Conservation (phyloP, 1,140 invertebrate genomes). For the Heliconius hewitsoni region DNA sequence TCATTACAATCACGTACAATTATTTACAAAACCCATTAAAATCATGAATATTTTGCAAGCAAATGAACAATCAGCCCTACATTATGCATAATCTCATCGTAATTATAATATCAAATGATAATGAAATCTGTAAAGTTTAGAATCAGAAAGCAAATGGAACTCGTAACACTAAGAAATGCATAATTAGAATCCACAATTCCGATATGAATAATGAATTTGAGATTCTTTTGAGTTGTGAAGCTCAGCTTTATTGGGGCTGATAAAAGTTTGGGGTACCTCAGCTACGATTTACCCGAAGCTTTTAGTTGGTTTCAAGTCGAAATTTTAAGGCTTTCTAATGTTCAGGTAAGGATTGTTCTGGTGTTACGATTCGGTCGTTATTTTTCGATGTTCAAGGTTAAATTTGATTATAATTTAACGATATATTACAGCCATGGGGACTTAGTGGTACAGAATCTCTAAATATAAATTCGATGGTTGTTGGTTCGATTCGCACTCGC, state of each 20-base stretch:
- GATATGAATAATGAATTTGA: slow-evolving; percentile 42
- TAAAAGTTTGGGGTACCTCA: slow-evolving; percentile 37
- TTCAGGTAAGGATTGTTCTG: slow-evolving; percentile 6
- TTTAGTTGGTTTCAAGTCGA: slow-evolving; percentile 18
- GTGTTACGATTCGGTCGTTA: neutral
- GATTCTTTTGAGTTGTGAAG: slow-evolving; percentile 33
- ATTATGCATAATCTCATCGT: slow-evolving; percentile 32
- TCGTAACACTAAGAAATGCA: slow-evolving; percentile 42
- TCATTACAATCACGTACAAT: slow-evolving; percentile 9
- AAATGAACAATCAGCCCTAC: slow-evolving; percentile 17
- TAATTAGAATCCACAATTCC: slow-evolving; percentile 38
- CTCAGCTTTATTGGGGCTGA: slow-evolving; percentile 35
- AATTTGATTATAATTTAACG: neutral
- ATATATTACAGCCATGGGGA: neutral
- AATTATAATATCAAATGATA: slow-evolving; percentile 44
- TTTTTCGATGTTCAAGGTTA: neutral
- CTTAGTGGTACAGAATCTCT: no score
- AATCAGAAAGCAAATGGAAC: slow-evolving; percentile 38
- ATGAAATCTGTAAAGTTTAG: slow-evolving; percentile 38
- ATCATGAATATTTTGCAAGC: slow-evolving; percentile 19
- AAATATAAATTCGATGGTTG: neutral
- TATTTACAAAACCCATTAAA: slow-evolving; percentile 14
- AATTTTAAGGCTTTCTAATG: slow-evolving; percentile 2
- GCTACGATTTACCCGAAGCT: slow-evolving; percentile 36
- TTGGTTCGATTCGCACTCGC: no score